phyloP scores from a whole-genome alignment of 2,888 invertebrate species.

The Andrena minutula region DNA sequence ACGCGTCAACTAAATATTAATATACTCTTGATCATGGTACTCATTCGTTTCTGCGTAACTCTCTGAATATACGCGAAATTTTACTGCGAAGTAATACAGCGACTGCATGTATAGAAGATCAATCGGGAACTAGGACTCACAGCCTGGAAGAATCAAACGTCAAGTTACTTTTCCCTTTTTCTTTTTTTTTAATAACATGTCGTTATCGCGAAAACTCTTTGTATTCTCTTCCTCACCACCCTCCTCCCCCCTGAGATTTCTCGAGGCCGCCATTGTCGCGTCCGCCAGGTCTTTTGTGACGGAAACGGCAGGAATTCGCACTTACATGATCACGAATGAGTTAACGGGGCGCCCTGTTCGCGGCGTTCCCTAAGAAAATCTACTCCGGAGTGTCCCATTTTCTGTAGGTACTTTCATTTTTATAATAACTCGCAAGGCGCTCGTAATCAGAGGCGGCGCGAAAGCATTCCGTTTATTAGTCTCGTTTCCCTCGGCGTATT shows the following conservation, averaged over 20 bases:
- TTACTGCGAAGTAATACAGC: neutral
- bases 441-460: slow-evolving; percentile 40
- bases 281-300: slow-evolving; percentile 29
- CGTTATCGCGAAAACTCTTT: slow-evolving; percentile 34
- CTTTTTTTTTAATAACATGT: slow-evolving; percentile 15
- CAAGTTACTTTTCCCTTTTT: too few species aligned
- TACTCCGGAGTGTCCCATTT: slow-evolving; percentile 3
- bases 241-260: neutral
- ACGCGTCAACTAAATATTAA: neutral
- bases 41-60: neutral
- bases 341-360: slow-evolving; percentile 23
- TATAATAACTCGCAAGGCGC: slow-evolving; percentile 49
- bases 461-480: slow-evolving; percentile 57
- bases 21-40: neutral
- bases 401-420: slow-evolving; percentile 53
- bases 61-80: neutral
- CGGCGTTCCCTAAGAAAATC: slow-evolving; percentile 23
- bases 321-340: slow-evolving; percentile 52
- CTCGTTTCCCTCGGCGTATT: slow-evolving; percentile 47
- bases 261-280: slow-evolving; percentile 24
- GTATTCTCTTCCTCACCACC: slow-evolving; percentile 13
- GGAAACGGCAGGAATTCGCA: slow-evolving; percentile 45
- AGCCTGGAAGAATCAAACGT: neutral
- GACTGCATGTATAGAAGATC: slow-evolving; percentile 4
- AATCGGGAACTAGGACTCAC: neutral